A percentile compares a stretch with the other conserved stretches of the same genome.
These are phyloP conservation scores for Corynorhinus townsendii DNA, from an alignment of 2,113 vertebrate species.

Conservation along the genomic window DNA sequence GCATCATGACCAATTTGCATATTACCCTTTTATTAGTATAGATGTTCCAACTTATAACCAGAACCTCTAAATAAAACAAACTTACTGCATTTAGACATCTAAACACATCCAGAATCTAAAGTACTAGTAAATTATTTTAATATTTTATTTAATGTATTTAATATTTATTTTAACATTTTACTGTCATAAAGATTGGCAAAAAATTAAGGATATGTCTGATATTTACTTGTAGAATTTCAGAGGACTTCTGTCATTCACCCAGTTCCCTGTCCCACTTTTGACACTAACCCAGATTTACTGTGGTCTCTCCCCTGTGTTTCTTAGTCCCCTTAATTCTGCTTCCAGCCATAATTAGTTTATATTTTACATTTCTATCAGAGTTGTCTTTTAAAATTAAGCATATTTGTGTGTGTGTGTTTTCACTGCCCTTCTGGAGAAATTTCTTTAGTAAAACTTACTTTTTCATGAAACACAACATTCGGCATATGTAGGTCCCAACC, in stretches of 20 bases:
- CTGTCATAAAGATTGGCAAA: not conserved
- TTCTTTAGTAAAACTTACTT: not conserved
- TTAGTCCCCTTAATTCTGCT: not conserved
- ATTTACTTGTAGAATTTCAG: not conserved
- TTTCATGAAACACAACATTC: not conserved
- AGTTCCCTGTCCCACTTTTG: not conserved
- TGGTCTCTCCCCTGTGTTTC: not conserved
- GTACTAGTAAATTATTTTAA: not conserved
- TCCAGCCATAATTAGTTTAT: not conserved
- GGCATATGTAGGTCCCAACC: not conserved
- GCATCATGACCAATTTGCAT: too few relatives aligned
- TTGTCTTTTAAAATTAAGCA: not conserved
- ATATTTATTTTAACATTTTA: not conserved
- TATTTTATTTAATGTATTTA: not conserved
- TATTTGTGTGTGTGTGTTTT: not conserved
- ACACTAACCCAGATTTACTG: not conserved
- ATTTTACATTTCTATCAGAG: not conserved
- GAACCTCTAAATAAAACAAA: not conserved
- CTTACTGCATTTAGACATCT: not conserved
- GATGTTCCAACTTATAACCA: not conserved
- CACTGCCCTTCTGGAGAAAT: not conserved
- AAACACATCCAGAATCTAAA: not conserved
- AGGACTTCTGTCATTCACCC: not conserved
- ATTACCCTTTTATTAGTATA: too few relatives aligned
- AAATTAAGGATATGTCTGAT: not conserved